phyloP scores from a whole-genome alignment of 2,113 vertebrate species.

The Falco punctatus region DNA sequence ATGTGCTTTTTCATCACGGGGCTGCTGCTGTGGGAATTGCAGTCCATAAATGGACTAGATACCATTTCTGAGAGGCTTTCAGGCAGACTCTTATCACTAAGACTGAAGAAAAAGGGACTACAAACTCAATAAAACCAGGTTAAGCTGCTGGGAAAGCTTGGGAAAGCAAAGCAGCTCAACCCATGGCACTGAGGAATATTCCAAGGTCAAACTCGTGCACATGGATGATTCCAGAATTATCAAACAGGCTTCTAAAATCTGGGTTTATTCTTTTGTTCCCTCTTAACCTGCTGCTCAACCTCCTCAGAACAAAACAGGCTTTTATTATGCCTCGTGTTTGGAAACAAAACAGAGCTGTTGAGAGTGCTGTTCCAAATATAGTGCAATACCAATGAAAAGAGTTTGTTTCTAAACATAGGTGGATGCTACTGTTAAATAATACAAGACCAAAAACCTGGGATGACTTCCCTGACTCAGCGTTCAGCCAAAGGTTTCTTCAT shows the following conservation, averaged over 20 bases:
- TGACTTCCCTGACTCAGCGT: neutral
- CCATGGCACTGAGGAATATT: neutral
- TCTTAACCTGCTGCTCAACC: neutral
- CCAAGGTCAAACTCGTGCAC: neutral
- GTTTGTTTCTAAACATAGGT: neutral
- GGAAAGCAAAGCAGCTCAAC: neutral
- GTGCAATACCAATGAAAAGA: neutral
- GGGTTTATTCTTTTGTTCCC: neutral
- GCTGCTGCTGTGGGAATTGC: neutral
- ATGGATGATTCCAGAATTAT: neutral
- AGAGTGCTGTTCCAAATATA: neutral
- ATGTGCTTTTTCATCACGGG: accelerated
- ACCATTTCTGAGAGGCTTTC: neutral
- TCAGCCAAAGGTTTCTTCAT: neutral
- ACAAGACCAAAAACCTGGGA: neutral
- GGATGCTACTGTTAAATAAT: neutral
- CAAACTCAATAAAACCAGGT: neutral
- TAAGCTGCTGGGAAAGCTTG: neutral
- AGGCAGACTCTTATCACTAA: neutral
- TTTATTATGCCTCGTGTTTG: neutral
- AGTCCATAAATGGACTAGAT: neutral
- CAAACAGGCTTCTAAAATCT: neutral
- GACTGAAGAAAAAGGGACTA: neutral
- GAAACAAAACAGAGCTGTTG: neutral
- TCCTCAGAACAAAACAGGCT: neutral